Evolutionary conservation across 2,888 invertebrate species (phyloP), one percentile per base, ranked within the genome.

Genomic region (Microctonus brassicae): DNA sequence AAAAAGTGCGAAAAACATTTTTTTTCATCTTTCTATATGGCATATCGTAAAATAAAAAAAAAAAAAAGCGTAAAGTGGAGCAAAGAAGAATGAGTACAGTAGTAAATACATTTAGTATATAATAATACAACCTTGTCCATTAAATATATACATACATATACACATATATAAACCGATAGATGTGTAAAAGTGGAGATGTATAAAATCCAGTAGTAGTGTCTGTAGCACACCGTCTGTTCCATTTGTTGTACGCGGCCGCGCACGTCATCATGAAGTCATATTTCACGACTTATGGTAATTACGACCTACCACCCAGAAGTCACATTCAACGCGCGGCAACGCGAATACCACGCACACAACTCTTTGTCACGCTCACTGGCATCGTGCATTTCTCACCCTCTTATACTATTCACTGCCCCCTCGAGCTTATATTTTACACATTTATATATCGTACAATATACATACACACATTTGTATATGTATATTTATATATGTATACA

Each of bases 211-310:
- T 58, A 33, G 7, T 62, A 24, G 36, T 42, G 36, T 39, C 24
- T 36, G 36, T 22, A 22, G 24, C n/a, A n/a, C 20, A 13, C 47
- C 17, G 57, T 66, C 57, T 75, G 82, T 82, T 83, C 81, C 82
- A 84, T 85, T 85, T 81, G 83, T 83, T 81, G 79, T 79, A 77
- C 77, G 72, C 72, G 47, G 69, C 62, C 72, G 70, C 73, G 73
- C 78, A 79, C 82, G 83, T 85, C 85, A 84, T 84, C 84, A 84
- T 81, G 80, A 82, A 84, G 83, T 84, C 84, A 84, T 85, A 85
- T 85, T 85, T 85, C 84, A 85, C 82, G 83, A 84, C 83, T 85
- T 85, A 83, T 83, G 85, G 82, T 85, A 85, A 85, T 85, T 85
- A 83, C 84, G 81, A 79, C 75, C 78, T 81, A 81, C 82, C 84